A percentile compares a stretch with the other conserved stretches of the same genome.
Evolutionary conservation across 1,140 invertebrate genomes (phyloP).

Genomic region (Aphelenchoides fujianensis): DNA sequence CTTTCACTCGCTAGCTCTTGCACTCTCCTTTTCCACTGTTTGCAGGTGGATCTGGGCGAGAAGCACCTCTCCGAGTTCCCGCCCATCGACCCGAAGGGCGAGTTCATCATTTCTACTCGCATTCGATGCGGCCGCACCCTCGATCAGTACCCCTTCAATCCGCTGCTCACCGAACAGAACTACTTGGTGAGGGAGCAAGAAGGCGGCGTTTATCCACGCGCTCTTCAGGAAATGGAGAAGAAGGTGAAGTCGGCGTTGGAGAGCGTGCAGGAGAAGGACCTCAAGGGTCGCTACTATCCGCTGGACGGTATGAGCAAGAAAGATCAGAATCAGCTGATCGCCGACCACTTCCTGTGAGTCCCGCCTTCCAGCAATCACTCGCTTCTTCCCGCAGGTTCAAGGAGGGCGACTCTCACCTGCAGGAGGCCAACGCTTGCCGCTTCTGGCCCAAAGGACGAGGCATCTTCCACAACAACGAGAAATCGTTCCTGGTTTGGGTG

Average conservation of each 20-base stretch:
- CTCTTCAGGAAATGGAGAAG: constrained; percentile 40
- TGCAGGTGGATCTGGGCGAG: constrained; percentile 86
- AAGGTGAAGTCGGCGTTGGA: constrained; percentile 54
- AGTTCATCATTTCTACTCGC: constrained; percentile 86
- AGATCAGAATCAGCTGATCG: constrained; percentile 51
- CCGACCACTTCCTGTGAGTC: constrained; percentile 92
- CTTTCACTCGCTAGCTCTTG: too few relatives aligned
- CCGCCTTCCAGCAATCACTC: too few relatives aligned
- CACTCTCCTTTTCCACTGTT: too few relatives aligned
- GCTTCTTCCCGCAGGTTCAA: too few relatives aligned
- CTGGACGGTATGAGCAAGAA: constrained; percentile 68
- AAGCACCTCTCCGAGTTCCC: constrained; percentile 70
- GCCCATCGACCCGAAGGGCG: constrained; percentile 78
- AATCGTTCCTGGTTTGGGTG: constrained; percentile 94
- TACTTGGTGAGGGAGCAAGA: constrained; percentile 33
- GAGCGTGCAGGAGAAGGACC: constrained; percentile 67
- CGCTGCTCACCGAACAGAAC: constrained; percentile 63
- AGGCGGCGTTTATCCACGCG: too few relatives aligned
- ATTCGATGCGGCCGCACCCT: constrained; percentile 81
- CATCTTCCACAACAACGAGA: constrained; percentile 89
- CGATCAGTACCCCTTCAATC: constrained; percentile 85
- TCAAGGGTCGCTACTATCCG: constrained; percentile 82
- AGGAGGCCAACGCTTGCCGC: constrained; percentile 82
- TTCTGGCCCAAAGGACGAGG: constrained; percentile 91
- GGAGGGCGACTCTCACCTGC: constrained; percentile 65